A percentile compares a stretch with the other conserved stretches of the same genome.
These are phyloP conservation scores for Rhopilema esculentum DNA, from an alignment of 30 jellyfish, hydroid and myxozoan genomes.

Conservation along the genomic window DNA sequence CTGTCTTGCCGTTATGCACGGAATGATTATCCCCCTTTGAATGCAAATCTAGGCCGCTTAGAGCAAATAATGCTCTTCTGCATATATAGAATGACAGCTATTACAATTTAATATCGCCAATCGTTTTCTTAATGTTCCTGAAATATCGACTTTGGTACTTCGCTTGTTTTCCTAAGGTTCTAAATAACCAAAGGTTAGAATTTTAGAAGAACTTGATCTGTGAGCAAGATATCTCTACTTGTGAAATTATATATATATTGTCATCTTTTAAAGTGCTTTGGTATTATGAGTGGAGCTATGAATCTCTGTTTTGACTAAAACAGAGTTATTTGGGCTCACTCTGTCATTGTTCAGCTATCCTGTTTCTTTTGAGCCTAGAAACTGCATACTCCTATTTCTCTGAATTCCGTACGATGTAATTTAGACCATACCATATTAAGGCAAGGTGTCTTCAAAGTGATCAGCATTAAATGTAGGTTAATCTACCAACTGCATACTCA, in stretches of 20 bases:
- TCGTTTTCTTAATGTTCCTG: not conserved
- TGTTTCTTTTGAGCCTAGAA: not conserved
- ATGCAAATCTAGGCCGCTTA: not conserved
- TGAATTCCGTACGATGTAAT: not conserved
- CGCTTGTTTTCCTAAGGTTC: no score
- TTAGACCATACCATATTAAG: not conserved
- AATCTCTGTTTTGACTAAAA: not conserved
- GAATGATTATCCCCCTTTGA: not conserved
- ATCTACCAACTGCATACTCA: slow-evolving; percentile 18
- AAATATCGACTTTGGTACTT: no score
- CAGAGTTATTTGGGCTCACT: not conserved
- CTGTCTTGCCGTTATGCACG: not conserved
- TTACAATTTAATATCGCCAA: no score
- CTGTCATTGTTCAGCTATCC: not conserved
- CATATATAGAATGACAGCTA: not conserved
- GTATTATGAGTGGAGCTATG: not conserved
- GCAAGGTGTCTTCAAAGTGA: slow-evolving; percentile 1
- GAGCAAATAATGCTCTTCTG: not conserved
- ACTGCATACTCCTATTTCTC: not conserved
- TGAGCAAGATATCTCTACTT: no score
- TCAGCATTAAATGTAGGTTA: not conserved
- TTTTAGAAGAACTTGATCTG: no score
- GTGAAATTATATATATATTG: no score
- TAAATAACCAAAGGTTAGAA: no score
- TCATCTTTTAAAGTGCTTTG: no score